Evolutionary conservation across 2,113 vertebrate species (phyloP).

Genomic region (Tachysurus vachellii): DNA sequence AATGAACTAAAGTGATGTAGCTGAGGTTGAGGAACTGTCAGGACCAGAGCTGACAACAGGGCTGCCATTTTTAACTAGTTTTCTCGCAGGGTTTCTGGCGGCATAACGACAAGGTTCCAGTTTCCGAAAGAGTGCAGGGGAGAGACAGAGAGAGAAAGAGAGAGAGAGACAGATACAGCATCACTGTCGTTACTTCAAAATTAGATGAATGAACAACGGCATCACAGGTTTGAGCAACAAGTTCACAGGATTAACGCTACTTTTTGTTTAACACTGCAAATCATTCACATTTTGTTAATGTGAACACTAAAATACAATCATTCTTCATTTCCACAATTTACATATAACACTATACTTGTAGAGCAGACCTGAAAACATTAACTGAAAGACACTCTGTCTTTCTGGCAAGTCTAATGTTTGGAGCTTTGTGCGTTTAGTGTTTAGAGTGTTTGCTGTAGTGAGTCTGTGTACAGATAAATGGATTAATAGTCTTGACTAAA

Average conservation of each 20-base stretch:
- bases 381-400: background rate
- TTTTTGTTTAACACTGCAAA: background rate
- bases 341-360: background rate
- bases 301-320: background rate
- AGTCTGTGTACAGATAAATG: slow-evolving; percentile 27
- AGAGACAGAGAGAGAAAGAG: background rate
- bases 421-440: slow-evolving; percentile 20
- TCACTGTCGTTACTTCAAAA: background rate
- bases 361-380: background rate
- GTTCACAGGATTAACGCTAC: background rate
- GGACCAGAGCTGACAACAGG: background rate
- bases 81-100: background rate
- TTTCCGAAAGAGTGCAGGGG: background rate
- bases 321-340: background rate
- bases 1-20: background rate
- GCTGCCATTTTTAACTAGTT: background rate
- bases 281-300: background rate
- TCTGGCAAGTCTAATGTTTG: slow-evolving; percentile 38
- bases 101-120: background rate
- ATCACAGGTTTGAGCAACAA: background rate
- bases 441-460: slow-evolving; percentile 32
- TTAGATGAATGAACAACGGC: background rate
- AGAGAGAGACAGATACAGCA: background rate
- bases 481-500: slow-evolving; percentile 32
- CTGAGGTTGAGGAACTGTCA: background rate